These are phyloP conservation scores for Epinotia demarniana DNA, from an alignment of 2,888 invertebrate species.

Conservation along the genomic window DNA sequence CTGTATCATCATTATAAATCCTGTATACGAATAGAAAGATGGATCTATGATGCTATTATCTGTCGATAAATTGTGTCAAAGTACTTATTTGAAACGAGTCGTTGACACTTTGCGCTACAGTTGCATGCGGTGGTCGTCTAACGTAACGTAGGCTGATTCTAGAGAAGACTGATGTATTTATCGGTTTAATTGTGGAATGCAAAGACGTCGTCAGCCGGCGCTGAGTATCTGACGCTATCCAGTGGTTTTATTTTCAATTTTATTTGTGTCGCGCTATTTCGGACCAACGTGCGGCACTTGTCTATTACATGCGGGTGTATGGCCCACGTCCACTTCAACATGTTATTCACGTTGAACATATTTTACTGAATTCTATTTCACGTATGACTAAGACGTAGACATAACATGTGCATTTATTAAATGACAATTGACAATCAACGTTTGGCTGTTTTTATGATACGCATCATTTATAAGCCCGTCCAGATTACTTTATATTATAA, in stretches of 20 bases:
- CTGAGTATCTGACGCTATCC: slow-evolving; percentile 78
- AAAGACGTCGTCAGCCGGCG: slow-evolving; percentile 63
- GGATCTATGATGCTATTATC: slow-evolving; percentile 29
- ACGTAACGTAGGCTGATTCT: slow-evolving; percentile 45
- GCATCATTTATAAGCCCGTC: background rate
- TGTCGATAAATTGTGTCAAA: slow-evolving; percentile 29
- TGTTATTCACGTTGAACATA: slow-evolving; percentile 58
- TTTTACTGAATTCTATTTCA: slow-evolving; percentile 46
- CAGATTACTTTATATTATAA: background rate
- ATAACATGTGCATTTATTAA: slow-evolving; percentile 38
- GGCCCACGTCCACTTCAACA: slow-evolving; percentile 68
- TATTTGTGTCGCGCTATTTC: slow-evolving; percentile 84
- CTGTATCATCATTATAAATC: slow-evolving; percentile 34
- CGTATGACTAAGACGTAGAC: slow-evolving; percentile 41
- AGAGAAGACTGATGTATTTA: slow-evolving; percentile 55
- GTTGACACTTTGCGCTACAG: slow-evolving; percentile 40
- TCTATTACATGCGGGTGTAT: slow-evolving; percentile 73
- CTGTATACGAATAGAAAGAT: slow-evolving; percentile 31
- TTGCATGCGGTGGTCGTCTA: slow-evolving; percentile 35
- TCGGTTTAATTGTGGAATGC: slow-evolving; percentile 66
- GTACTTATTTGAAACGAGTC: slow-evolving; percentile 27
- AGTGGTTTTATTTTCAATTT: slow-evolving; percentile 83
- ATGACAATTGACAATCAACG: background rate
- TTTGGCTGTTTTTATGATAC: slow-evolving; percentile 13
- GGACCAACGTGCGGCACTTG: slow-evolving; percentile 79